Evolutionary conservation across 2,888 invertebrate species (phyloP), one percentile per base, ranked within the genome.

Genomic region (Hypsopygia costalis): DNA sequence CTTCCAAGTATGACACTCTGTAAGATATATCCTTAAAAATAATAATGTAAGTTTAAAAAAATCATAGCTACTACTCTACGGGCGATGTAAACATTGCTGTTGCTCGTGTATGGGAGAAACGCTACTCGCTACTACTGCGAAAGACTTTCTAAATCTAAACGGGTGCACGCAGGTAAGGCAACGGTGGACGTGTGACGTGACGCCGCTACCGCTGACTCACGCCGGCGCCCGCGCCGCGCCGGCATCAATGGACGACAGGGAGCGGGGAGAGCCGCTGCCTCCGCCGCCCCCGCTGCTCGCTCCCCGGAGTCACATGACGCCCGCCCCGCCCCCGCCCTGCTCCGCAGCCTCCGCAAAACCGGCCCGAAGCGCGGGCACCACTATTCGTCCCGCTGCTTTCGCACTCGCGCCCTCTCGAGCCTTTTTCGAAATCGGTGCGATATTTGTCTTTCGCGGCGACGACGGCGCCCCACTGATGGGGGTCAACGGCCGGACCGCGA

Each of bases 271-370:
- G 27, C 37, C 42, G 27, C 40, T 21, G 40, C 30, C 38, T 40
- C 35, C 43, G 37, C 40, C 28, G 33, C 42, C 40, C 34, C 30
- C 41, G 30, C 43, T 33, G 39, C 34, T 6, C 38, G 31, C 40
- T 31, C 49, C 51, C 48, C 60, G 49, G 40, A 56, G 59, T 69
- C 70, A 70, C 68, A 66, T 72, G 69, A 71, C 60, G 41, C 29
- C 43, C 28, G 47, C 52, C 43, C 49, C 43, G 47, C 43, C 51
- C 51, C 43, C 49, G 44, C 50, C 52, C 38, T 49, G 41, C 42
- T 37, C 16, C 16, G 16, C 16, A 16, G 3, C 4, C 16, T 16
- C 47, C 50, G 47, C 49, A 33, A 32, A 47, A 53, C 50, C 58
- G 52, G 47, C 52, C 45, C 33, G 42, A 38, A 41, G 37, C 40